Base-by-base conservation (phyloP, 2,113 vertebrate genomes). In the Gasterosteus aculeatus region DNA sequence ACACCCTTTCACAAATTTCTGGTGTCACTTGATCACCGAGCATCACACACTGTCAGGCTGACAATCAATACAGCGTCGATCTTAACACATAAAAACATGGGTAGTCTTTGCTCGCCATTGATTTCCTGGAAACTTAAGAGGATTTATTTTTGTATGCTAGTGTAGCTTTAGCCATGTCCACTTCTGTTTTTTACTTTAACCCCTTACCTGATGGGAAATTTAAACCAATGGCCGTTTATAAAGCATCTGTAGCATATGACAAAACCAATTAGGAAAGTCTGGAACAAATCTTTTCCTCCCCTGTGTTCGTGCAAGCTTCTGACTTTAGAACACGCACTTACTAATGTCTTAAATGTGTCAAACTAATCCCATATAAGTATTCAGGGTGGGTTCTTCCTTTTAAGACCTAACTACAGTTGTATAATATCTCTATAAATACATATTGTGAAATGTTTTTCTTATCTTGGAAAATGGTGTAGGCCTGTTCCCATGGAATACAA, bases 401-500 rank as follows among this genome's bases (percentile, higher is more conserved):
- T 75, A 35, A 38, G 10, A 77, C 46, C 47, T 72, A 58, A 78
- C 69, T 66, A 72, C 41, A 59, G 16, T 16, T 85, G 74, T 88
- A 80, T 47, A 54, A 59, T 11, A 77, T 61, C 11, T 68, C 54
- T 83, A 78, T 78, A 82, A 82, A 83, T 82, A 63, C 80, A 80
- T 87, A 85, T 84, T 92, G 89, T 88, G 41, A 83, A 88, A 87
- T 44, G 71, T 85, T 90, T 90, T 94, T 94, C 90, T 88, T 87
- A 88, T 92, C 81, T 92, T 93, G 89, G 88, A 93, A 93, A 94
- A 92, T 89, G 87, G 75, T 93, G 92, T 86, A 81, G 87, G 89
- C 83, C 90, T 93, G 93, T 95, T 94, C 94, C 94, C 92, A 94
- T 95, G 94, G 94, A 95, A 95, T 95, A 94, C 59, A 83, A 84